Conservation (phyloP, 2,888 invertebrate genomes). For the Sphaeridia pumilis region DNA sequence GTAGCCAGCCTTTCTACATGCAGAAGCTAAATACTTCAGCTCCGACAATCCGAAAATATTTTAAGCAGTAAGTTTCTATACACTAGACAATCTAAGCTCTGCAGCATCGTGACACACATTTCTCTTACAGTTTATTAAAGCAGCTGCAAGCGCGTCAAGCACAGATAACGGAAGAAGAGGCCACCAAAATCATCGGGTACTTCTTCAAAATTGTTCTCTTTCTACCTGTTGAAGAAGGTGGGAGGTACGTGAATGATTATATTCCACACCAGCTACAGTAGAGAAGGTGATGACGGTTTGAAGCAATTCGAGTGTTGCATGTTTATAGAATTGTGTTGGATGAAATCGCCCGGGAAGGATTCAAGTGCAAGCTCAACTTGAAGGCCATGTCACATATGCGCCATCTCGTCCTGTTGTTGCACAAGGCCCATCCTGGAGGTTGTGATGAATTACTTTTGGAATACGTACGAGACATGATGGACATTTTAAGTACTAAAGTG, state of each 20-base stretch:
- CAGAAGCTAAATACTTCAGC: slow-evolving; percentile 7
- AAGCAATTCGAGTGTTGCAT: neutral
- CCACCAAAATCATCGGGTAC: slow-evolving; percentile 6
- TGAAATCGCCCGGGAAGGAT: slow-evolving; percentile 9
- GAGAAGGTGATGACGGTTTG: neutral
- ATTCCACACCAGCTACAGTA: neutral
- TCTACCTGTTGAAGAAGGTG: slow-evolving; percentile 13
- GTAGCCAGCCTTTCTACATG: slow-evolving; percentile 2
- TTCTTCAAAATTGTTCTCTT: slow-evolving; percentile 11
- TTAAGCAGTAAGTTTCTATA: slow-evolving; percentile 1
- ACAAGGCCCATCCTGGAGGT: slow-evolving; percentile 15
- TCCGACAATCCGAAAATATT: neutral
- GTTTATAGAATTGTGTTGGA: slow-evolving; percentile 11
- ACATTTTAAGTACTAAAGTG: slow-evolving; percentile 1
- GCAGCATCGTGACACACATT: neutral
- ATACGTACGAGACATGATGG: slow-evolving; percentile 13
- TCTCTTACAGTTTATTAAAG: slow-evolving; percentile 2
- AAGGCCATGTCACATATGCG: slow-evolving; percentile 9
- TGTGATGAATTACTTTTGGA: slow-evolving; percentile 15
- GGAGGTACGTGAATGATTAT: slow-evolving; percentile 5
- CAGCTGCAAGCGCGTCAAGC: slow-evolving; percentile 2
- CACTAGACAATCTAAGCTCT: neutral
- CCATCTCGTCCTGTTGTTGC: slow-evolving; percentile 5
- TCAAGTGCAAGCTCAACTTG: slow-evolving; percentile 12
- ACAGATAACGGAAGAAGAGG: slow-evolving; percentile 15